Conservation (phyloP, 2,113 vertebrate genomes). For the Ia io region DNA sequence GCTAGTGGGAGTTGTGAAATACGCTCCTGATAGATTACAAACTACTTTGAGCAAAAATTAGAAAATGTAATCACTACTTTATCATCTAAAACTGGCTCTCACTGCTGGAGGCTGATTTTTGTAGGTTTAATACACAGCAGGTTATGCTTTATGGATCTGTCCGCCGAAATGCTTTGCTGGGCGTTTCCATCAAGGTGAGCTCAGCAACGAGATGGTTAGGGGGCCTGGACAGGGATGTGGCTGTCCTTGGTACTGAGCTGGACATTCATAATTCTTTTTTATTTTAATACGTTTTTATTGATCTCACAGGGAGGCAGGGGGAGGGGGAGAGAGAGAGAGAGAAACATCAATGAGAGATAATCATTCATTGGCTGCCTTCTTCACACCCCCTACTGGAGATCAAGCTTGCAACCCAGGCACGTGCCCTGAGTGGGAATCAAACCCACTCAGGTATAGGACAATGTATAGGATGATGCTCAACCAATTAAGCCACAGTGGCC, state of each 20-base stretch:
- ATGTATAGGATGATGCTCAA: no score
- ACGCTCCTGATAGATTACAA: constrained; percentile 38
- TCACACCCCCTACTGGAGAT: no score
- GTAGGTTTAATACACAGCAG: constrained; percentile 43
- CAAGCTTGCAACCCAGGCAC: no score
- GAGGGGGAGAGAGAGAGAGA: no score
- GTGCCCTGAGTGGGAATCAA: no score
- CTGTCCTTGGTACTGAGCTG: neutral
- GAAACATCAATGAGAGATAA: no score
- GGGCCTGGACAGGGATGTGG: neutral
- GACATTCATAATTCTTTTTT: no score
- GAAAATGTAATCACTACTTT: constrained; percentile 62
- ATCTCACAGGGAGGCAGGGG: no score
- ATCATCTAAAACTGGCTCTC: constrained; percentile 46
- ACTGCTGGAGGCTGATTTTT: constrained; percentile 44
- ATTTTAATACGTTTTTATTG: no score
- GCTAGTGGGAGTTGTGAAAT: constrained; percentile 21
- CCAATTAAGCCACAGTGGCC: no score
- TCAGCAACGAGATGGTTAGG: neutral
- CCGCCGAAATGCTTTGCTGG: neutral
- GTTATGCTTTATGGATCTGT: constrained; percentile 29
- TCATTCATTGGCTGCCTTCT: no score
- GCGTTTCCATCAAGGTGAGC: constrained; percentile 29
- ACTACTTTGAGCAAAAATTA: constrained; percentile 57
- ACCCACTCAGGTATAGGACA: no score